Percentiles rank a stretch among this genome's conserved stretches.
Evolutionary conservation across 1,140 invertebrate species (phyloP).

Genomic region (Asbolus verrucosus): DNA sequence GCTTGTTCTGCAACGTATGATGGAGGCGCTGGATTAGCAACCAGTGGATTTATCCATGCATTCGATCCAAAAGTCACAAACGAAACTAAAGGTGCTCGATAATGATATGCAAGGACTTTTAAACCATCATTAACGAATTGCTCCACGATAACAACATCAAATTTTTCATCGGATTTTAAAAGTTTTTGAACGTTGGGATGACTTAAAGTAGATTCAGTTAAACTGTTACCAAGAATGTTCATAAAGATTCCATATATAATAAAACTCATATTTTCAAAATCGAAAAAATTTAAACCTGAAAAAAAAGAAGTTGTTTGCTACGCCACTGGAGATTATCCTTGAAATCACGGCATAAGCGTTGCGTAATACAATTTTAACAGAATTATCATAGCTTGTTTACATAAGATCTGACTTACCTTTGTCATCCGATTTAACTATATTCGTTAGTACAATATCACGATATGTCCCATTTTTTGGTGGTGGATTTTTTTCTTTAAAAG

Average conservation of each 20-base stretch:
- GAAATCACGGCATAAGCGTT: background rate
- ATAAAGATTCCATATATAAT: constrained; percentile 1
- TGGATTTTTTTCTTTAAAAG: constrained; percentile 48
- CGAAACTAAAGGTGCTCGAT: constrained; percentile 63
- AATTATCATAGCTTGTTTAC: no score
- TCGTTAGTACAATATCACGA: constrained; percentile 38
- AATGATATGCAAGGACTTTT: constrained; percentile 62
- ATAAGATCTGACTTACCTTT: background rate
- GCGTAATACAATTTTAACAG: no score
- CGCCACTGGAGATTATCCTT: background rate
- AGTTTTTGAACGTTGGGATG: constrained; percentile 41
- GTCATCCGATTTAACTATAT: background rate
- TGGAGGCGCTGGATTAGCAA: constrained; percentile 62
- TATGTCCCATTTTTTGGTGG: constrained; percentile 52
- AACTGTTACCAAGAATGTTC: constrained; percentile 3
- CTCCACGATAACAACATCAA: constrained; percentile 65
- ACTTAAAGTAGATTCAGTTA: constrained; percentile 18
- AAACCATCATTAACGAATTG: constrained; percentile 65
- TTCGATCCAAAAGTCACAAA: constrained; percentile 59
- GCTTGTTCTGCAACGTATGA: constrained; percentile 63
- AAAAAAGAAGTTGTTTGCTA: no score
- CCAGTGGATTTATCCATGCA: constrained; percentile 49
- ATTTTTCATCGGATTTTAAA: constrained; percentile 60
- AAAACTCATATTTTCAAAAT: background rate
- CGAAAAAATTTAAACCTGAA: constrained; percentile 7